These are phyloP conservation scores for Platysternon megacephalum DNA, from an alignment of 2,113 vertebrate genomes.

Conservation along the genomic window DNA sequence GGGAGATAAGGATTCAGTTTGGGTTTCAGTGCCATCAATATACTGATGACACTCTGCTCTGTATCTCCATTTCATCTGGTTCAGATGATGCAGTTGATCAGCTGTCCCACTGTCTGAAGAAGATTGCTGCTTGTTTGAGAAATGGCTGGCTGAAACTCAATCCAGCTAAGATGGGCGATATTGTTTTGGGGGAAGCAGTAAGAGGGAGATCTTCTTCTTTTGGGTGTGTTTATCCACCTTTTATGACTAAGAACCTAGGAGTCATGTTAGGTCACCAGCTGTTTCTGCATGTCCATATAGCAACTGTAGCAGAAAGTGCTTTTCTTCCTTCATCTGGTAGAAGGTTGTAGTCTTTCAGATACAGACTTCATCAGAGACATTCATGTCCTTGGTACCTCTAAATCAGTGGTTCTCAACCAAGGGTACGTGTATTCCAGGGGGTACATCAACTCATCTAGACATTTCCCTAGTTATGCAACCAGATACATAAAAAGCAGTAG, in stretches of 20 bases:
- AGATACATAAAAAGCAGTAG: too few relatives aligned
- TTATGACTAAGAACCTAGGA: not conserved
- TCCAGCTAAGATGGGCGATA: not conserved
- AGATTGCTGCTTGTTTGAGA: not conserved
- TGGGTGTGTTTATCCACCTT: not conserved
- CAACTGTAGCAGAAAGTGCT: not conserved
- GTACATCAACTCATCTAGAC: too few relatives aligned
- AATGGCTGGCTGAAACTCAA: not conserved
- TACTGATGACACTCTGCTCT: not conserved
- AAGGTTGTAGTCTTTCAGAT: not conserved
- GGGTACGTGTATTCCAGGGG: too few relatives aligned
- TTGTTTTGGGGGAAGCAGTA: not conserved
- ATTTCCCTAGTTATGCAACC: too few relatives aligned
- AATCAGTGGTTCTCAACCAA: not conserved
- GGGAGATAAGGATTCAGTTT: not conserved
- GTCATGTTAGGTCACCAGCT: not conserved
- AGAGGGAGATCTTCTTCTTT: not conserved
- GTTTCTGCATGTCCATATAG: not conserved
- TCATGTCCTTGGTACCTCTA: not conserved
- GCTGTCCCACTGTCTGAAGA: not conserved
- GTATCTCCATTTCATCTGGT: not conserved
- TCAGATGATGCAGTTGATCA: not conserved
- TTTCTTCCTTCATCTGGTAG: not conserved
- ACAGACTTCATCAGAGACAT: not conserved
- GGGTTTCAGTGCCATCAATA: not conserved